Evolutionary conservation across 2,113 vertebrate species (phyloP), one percentile per base, ranked within the genome.

Genomic region (Pluvialis apricaria): DNA sequence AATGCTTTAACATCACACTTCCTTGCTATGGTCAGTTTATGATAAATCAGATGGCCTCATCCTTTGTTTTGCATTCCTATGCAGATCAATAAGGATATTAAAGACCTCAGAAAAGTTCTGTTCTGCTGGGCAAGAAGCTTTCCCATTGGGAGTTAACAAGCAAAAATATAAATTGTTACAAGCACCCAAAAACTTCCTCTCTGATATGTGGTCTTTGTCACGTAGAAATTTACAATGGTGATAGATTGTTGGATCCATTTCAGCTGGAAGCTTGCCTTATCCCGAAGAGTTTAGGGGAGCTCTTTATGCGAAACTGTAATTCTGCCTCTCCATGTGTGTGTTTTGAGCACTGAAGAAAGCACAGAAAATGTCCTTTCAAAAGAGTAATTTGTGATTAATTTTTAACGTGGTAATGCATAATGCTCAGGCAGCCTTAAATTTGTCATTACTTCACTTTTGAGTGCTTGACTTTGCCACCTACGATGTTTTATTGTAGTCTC

Each of bases 331-430:
- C 0, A 0, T 42, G 3, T 70, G 29, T 61, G 40, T 64, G 38
- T 93, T 89, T 70, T 92, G 45, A 92, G 75, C 77, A n/a, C 65
- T 86, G 75, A 93, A 83, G 91, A 92, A 94, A 88, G 29, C 40
- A 51, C 26, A 73, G 55, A 55, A 93, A 80, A 57, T 60, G 44
- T 80, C 40, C 10, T 90, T 81, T 72, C 28, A 31, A 15, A 86
- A 94, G 38, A 57, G 26, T 51, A 36, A 42, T 79, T 82, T 89
- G 66, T 76, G 68, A 66, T 91, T 61, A 66, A 61, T 69, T 91
- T 94, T 88, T 72, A 70, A 82, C 2, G 1, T 70, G 42, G 15
- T 52, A 38, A 76, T 49, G 34, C n/a, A 29, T 61, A 70, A 60
- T 66, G 22, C 49, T 76, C 58, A 55, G 45, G 58, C 57, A 87